These are phyloP conservation scores for Lophius piscatorius DNA, from an alignment of 2,113 vertebrate genomes.

Conservation along the genomic window DNA sequence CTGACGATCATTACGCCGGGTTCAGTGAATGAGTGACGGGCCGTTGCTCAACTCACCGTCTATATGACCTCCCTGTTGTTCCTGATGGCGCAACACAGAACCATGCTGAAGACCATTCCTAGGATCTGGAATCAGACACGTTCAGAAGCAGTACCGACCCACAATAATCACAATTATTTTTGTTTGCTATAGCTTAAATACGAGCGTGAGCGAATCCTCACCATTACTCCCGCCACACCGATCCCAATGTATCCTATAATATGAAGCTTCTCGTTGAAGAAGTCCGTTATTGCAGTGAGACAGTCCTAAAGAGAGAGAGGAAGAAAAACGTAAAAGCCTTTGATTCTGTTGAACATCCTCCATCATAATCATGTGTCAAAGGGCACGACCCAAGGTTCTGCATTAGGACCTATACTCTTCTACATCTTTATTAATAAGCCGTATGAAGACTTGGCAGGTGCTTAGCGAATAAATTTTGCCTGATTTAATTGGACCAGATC, in stretches of 20 bases:
- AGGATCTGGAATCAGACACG: conserved; percentile 83
- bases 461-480: no score
- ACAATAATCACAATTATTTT: background rate
- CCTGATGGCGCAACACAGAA: conserved; percentile 94
- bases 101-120: conserved; percentile 98
- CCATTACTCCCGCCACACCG: conserved; percentile 90
- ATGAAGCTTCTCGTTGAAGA: conserved; percentile 86
- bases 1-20: no score
- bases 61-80: conserved; percentile 93
- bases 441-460: no score
- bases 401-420: no score
- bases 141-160: no score
- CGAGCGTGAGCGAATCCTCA: conserved; percentile 72
- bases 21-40: no score
- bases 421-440: no score
- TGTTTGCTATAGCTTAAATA: background rate
- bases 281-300: conserved; percentile 82
- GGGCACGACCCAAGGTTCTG: no score
- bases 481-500: no score
- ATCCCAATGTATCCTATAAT: conserved; percentile 92
- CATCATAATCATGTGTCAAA: no score
- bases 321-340: no score
- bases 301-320: conserved; percentile 92
- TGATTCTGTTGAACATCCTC: no score
- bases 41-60: conserved; percentile 6